Evolutionary conservation across 2,797 vertebrate species (phyloP).

Genomic region (Otus scops): DNA sequence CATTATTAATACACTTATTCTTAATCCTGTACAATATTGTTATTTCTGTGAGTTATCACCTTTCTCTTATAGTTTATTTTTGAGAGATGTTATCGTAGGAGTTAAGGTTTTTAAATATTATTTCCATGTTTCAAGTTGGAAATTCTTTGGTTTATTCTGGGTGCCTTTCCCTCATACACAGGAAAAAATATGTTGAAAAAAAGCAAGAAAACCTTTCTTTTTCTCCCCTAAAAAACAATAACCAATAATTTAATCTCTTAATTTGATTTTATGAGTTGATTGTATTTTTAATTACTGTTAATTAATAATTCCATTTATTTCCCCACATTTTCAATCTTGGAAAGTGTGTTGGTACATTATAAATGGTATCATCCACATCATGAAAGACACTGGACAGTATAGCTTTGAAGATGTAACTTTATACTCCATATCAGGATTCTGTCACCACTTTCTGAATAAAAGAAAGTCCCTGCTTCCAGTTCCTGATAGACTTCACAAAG

Average conservation of each 20-base stretch:
- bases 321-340: neutral
- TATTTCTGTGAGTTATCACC: neutral
- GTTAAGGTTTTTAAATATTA: neutral
- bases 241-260: rapidly evolving
- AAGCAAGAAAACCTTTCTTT: neutral
- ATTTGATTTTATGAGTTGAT: neutral
- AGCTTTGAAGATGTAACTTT: neutral
- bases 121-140: neutral
- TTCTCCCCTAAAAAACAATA: neutral
- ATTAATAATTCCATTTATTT: neutral
- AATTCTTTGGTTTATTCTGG: neutral
- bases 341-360: neutral
- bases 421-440: neutral
- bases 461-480: neutral
- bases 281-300: neutral
- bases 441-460: neutral
- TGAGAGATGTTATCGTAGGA: neutral
- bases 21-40: neutral
- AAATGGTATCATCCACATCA: neutral
- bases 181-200: rapidly evolving
- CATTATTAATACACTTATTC: neutral
- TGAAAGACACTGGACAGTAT: neutral
- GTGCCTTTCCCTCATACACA: neutral
- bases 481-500: neutral
- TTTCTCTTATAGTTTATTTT: neutral